A percentile compares a stretch with the other conserved stretches of the same genome.
Evolutionary conservation across 2,113 vertebrate species (phyloP).

Genomic region (Prietella phreatophila): DNA sequence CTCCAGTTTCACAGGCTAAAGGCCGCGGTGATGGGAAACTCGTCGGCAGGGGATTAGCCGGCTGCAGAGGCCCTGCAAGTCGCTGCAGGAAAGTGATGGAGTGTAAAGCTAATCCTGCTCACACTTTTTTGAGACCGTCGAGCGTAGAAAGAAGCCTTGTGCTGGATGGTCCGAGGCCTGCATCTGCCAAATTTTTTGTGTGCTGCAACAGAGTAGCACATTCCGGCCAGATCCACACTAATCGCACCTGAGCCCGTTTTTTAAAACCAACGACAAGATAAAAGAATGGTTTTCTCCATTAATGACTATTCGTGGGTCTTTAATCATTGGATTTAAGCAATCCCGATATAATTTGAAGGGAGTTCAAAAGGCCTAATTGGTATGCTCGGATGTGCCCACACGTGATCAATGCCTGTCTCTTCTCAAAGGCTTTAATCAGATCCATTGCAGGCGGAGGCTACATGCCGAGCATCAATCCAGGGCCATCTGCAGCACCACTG

Average conservation of each 20-base stretch:
- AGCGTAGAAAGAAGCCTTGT: conserved; percentile 3
- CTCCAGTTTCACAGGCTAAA: conserved; percentile 42
- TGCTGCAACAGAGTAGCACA: background rate
- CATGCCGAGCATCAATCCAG: conserved; percentile 52
- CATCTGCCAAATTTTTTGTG: background rate
- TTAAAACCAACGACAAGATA: conserved; percentile 33
- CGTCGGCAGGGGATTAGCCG: conserved; percentile 24
- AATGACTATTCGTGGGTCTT: conserved; percentile 48
- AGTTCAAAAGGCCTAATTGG: conserved; percentile 55
- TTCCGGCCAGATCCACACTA: conserved; percentile 15
- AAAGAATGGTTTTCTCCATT: conserved; percentile 40
- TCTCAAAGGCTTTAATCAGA: conserved; percentile 54
- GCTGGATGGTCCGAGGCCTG: background rate
- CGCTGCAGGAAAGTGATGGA: conserved; percentile 33
- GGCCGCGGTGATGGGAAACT: conserved; percentile 44
- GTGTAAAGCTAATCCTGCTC: conserved; percentile 44
- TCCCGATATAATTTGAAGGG: conserved; percentile 53
- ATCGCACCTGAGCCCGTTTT: conserved; percentile 20
- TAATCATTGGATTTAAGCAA: conserved; percentile 55
- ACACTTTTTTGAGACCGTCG: conserved; percentile 15
- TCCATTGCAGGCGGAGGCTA: conserved; percentile 50
- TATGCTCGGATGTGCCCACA: conserved; percentile 53
- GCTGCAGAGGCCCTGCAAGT: conserved; percentile 27
- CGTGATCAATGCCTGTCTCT: conserved; percentile 55
- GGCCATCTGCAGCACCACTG: conserved; percentile 49